A percentile compares a stretch with the other conserved stretches of the same genome.
These are phyloP conservation scores for Phocoena sinus DNA, from an alignment of 2,113 vertebrate genomes.

Conservation along the genomic window DNA sequence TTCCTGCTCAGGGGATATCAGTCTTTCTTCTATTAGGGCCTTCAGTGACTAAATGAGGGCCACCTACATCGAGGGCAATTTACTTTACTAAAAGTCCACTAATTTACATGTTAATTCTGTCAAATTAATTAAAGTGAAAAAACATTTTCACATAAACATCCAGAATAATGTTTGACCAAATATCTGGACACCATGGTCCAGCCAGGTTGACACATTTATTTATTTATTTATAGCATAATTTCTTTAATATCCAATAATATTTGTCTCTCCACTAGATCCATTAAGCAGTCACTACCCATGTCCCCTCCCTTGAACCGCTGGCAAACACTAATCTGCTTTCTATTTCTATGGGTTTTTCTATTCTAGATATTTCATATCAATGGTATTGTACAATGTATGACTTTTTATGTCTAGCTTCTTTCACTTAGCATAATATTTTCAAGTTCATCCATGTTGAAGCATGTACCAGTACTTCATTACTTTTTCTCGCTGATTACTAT, in stretches of 20 bases:
- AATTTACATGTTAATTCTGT: background rate
- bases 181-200: background rate
- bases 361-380: background rate
- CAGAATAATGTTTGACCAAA: constrained; percentile 4
- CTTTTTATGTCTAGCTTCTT: background rate
- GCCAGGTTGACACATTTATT: background rate
- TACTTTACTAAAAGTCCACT: background rate
- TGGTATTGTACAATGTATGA: background rate
- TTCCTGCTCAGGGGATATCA: background rate
- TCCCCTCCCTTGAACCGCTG: rapidly evolving
- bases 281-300: background rate
- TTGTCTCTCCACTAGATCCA: background rate
- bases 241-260: background rate
- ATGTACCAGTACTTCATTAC: background rate
- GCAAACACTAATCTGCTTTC: background rate
- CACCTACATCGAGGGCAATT: background rate
- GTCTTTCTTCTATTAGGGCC: background rate
- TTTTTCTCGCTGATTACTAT: background rate
- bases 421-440: background rate
- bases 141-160: background rate
- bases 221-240: background rate
- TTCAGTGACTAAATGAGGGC: background rate
- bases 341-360: background rate
- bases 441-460: background rate
- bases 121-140: background rate